phyloP scores from a whole-genome alignment of 2,888 invertebrate genomes.

The Drosophila ustulata region DNA sequence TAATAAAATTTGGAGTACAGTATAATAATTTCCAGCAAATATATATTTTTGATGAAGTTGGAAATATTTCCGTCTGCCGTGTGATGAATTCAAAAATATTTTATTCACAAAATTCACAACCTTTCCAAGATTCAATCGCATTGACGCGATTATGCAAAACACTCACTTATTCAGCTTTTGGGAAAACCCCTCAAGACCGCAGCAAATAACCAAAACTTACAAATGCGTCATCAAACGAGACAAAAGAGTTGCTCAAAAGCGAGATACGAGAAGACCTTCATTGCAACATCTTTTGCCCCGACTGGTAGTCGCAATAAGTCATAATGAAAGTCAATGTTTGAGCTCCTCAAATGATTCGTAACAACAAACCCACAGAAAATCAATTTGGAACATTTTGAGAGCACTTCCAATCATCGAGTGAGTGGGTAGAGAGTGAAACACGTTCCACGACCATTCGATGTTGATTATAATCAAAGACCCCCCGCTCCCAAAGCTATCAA shows the following conservation, averaged over 20 bases:
- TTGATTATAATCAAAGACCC: slow-evolving; percentile 21
- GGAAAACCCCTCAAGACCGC: slow-evolving; percentile 60
- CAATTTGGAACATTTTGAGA: slow-evolving; percentile 26
- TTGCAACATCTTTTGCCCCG: slow-evolving; percentile 56
- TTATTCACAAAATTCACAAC: background rate
- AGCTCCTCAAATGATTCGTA: slow-evolving; percentile 13
- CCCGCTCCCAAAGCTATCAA: slow-evolving; percentile 27
- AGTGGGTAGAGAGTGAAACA: slow-evolving; percentile 40
- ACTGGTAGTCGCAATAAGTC: slow-evolving; percentile 52
- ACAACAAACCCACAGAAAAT: slow-evolving; percentile 24
- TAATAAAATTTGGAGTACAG: too few species aligned
- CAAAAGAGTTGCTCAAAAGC: slow-evolving; percentile 8
- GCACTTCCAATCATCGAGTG: slow-evolving; percentile 21
- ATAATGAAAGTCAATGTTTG: slow-evolving; percentile 61
- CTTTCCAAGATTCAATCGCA: background rate
- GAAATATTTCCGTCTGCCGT: background rate
- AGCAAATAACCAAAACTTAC: slow-evolving; percentile 10
- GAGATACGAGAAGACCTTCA: slow-evolving; percentile 56
- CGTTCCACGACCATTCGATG: slow-evolving; percentile 19
- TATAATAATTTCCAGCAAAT: too few species aligned
- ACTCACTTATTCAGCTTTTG: slow-evolving; percentile 24
- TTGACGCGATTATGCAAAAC: slow-evolving; percentile 2
- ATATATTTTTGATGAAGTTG: background rate
- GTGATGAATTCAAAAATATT: background rate
- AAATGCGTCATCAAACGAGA: slow-evolving; percentile 57